Evolutionary conservation across 64 coral and sea anemone genomes (phyloP), one percentile per base, ranked within the genome.

Genomic region (Porites australiensis): DNA sequence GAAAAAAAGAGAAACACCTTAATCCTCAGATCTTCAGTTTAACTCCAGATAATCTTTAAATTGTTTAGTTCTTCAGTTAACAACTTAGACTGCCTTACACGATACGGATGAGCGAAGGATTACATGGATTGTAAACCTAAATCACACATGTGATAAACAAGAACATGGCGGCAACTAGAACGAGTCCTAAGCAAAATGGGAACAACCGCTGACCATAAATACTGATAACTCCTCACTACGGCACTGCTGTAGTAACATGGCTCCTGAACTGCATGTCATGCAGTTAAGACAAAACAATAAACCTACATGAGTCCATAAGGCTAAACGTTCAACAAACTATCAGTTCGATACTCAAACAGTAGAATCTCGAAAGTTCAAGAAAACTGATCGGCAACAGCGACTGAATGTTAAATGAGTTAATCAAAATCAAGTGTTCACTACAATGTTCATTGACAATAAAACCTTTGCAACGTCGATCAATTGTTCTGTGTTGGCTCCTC

Each of bases 171-270:
- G 8, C 44, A 50, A 5, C 37, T 3, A 5, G 45, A 1, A 48
- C 12, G 47, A 13, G 50, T 16, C 50, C 73, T 48, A 50, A 50
- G 73, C 44, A 75, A 57, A 50, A 50, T 75, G 47, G 45, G 50
- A 48, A 75, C 73, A 48, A 50, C 73, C 45, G 47, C 73, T 51
- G 73, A 37, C 27, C 27, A 37, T 37, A 37, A 37, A 37, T 37
- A 37, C 27, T 37, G 27, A 37, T 37, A 37, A 37, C 0, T 37
- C 18, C 73, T 48, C 51, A 52, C 46, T 75, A 19, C 73, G 18
- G 46, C 18, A 76, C 73, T 6, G 45, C 73, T 76, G 73, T 50
- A 76, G 73, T 76, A 76, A 76, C 73, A 76, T 76, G 73, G 77
- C 77, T 59, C 53, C 77, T 59, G 53, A 79, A 79, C 52, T 79